Percentiles rank a stretch among this genome's conserved stretches.
These are phyloP conservation scores for Orthonyx spaldingii DNA, from an alignment of 2,113 vertebrate species.

Conservation along the genomic window DNA sequence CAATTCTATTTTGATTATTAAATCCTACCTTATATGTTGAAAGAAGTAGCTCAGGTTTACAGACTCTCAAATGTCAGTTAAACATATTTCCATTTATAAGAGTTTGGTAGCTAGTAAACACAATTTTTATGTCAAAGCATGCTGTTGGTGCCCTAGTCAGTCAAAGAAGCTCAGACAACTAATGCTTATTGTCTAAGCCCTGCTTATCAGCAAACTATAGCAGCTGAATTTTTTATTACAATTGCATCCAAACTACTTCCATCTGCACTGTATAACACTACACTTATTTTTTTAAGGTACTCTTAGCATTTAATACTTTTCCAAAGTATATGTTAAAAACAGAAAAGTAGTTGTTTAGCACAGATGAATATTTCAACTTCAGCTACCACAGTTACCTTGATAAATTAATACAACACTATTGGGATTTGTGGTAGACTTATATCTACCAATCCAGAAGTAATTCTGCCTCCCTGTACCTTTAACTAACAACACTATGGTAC, in stretches of 20 bases:
- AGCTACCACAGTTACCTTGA: not conserved
- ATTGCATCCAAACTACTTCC: not conserved
- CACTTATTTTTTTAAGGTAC: not conserved
- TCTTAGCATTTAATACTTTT: not conserved
- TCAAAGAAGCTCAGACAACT: not conserved
- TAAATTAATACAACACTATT: not conserved
- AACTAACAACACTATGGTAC: not conserved
- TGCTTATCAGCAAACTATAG: not conserved
- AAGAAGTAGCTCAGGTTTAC: not conserved
- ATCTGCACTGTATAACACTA: not conserved
- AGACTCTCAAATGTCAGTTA: not conserved
- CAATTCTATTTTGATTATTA: not conserved
- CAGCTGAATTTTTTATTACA: not conserved
- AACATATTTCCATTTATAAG: not conserved
- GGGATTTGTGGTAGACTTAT: not conserved
- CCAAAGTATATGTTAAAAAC: not conserved
- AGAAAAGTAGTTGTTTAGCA: not conserved
- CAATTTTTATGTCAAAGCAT: not conserved
- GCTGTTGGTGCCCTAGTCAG: not conserved
- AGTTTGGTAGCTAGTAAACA: not conserved
- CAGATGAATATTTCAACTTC: not conserved
- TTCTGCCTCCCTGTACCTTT: not conserved
- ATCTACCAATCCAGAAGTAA: not conserved
- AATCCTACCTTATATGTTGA: not conserved
- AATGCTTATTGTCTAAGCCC: not conserved